phyloP scores from a whole-genome alignment of 1,140 invertebrate genomes.

The Macrotrachela quadricornifera region DNA sequence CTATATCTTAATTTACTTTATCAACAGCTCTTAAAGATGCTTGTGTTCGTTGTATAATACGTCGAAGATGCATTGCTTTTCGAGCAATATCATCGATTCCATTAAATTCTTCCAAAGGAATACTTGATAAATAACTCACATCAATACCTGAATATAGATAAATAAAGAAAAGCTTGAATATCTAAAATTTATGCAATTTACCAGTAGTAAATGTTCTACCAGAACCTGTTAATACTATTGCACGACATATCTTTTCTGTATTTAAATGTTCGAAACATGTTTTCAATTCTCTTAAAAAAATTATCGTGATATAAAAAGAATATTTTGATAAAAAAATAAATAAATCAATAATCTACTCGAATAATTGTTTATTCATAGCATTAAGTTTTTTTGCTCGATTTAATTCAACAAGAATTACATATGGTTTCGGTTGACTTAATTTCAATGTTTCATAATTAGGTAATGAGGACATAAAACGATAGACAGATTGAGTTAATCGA shows the following conservation, averaged over 20 bases:
- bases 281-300: slow-evolving; percentile 47
- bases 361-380: slow-evolving; percentile 55
- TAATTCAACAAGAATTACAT: slow-evolving; percentile 67
- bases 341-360: too few relatives aligned
- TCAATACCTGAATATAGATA: slow-evolving; percentile 16
- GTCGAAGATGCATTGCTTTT: slow-evolving; percentile 46
- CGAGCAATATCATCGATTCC: slow-evolving; percentile 47
- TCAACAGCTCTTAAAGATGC: slow-evolving; percentile 54
- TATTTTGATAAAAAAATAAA: too few relatives aligned
- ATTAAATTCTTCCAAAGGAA: too few relatives aligned
- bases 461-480: too few relatives aligned
- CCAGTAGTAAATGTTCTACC: slow-evolving; percentile 63
- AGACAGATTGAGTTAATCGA: too few relatives aligned
- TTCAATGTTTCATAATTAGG: slow-evolving; percentile 41
- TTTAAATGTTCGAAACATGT: slow-evolving; percentile 54
- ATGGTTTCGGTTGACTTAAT: slow-evolving; percentile 49
- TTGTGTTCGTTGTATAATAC: slow-evolving; percentile 48
- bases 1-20: slow-evolving; percentile 32
- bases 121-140: neutral
- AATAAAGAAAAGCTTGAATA: slow-evolving; percentile 8
- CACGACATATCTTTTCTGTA: slow-evolving; percentile 53
- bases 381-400: slow-evolving; percentile 71
- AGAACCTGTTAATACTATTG: slow-evolving; percentile 54
- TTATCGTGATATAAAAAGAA: neutral
- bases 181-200: slow-evolving; percentile 15